A percentile compares a stretch with the other conserved stretches of the same genome.
phyloP scores from a whole-genome alignment of 2,888 invertebrate species.

The Pristionchus japonicus region DNA sequence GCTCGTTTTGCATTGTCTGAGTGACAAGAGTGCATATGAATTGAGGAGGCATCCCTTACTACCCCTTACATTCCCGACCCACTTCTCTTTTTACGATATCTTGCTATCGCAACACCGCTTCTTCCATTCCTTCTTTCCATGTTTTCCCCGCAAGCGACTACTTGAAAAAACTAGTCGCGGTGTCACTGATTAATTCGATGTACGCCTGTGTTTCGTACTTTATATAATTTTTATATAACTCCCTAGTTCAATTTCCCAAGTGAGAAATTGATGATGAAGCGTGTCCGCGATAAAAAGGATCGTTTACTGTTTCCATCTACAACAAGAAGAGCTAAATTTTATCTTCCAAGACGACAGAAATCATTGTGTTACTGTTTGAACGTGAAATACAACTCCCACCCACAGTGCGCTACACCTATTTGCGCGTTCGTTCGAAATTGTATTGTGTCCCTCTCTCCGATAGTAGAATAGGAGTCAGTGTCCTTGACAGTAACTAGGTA shows the following conservation, averaged over 20 bases:
- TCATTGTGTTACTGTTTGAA: too few relatives aligned
- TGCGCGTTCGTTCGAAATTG: slow-evolving; percentile 7
- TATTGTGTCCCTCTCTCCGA: slow-evolving; percentile 32
- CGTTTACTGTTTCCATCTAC: too few relatives aligned
- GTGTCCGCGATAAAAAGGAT: too few relatives aligned
- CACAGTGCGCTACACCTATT: not conserved
- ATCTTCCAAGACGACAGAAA: too few relatives aligned
- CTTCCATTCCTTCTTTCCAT: not conserved
- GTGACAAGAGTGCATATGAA: too few relatives aligned
- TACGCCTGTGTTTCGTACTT: not conserved
- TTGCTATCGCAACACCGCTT: not conserved
- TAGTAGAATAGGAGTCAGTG: not conserved
- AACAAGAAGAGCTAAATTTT: too few relatives aligned
- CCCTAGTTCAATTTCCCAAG: too few relatives aligned
- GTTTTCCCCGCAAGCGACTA: not conserved
- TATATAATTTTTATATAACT: too few relatives aligned
- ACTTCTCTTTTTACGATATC: slow-evolving; percentile 1
- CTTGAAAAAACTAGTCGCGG: not conserved
- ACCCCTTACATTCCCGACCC: not conserved
- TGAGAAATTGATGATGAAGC: too few relatives aligned
- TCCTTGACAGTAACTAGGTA: slow-evolving; percentile 23
- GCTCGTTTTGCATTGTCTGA: not conserved
- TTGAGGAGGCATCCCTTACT: too few relatives aligned
- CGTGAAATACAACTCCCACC: too few relatives aligned
- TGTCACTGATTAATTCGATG: not conserved